phyloP scores from a whole-genome alignment of 2,797 vertebrate genomes.

The Rhinatrema bivittatum region DNA sequence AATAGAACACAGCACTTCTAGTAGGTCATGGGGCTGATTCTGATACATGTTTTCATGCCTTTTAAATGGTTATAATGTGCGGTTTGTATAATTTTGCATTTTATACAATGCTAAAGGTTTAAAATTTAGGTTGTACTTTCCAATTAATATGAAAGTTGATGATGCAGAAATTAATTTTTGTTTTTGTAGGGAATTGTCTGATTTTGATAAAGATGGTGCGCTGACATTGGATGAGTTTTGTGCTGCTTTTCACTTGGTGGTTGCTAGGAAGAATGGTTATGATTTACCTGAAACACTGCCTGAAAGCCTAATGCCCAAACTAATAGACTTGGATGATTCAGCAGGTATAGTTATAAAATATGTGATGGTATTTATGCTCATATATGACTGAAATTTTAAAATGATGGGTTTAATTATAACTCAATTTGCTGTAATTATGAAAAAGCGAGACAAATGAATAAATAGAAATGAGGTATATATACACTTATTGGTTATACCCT shows the following conservation, averaged over 20 bases:
- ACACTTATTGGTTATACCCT: too few species aligned
- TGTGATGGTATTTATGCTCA: too few species aligned
- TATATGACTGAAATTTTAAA: too few species aligned
- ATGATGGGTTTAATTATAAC: too few species aligned
- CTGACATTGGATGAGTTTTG: conserved; percentile 97
- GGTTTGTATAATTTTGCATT: background rate
- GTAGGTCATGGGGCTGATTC: background rate
- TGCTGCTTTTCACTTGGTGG: conserved; percentile 95
- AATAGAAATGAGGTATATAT: too few species aligned
- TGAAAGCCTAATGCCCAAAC: conserved; percentile 97
- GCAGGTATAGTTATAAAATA: conserved; percentile 79
- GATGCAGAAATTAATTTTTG: too few species aligned
- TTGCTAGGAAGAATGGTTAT: conserved; percentile 96
- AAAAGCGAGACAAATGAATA: too few species aligned
- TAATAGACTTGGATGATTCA: conserved; percentile 96
- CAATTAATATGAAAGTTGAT: conserved; percentile 11
- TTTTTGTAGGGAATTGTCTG: conserved; percentile 89
- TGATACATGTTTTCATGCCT: background rate
- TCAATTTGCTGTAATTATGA: too few species aligned
- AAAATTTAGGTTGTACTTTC: conserved; percentile 1
- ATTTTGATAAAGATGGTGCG: conserved; percentile 97
- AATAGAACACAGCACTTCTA: background rate
- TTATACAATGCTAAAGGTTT: background rate
- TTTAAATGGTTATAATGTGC: background rate
- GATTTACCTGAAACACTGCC: conserved; percentile 96